Evolutionary conservation across 2,113 vertebrate species (phyloP).

Genomic region (Aegithalos caudatus): DNA sequence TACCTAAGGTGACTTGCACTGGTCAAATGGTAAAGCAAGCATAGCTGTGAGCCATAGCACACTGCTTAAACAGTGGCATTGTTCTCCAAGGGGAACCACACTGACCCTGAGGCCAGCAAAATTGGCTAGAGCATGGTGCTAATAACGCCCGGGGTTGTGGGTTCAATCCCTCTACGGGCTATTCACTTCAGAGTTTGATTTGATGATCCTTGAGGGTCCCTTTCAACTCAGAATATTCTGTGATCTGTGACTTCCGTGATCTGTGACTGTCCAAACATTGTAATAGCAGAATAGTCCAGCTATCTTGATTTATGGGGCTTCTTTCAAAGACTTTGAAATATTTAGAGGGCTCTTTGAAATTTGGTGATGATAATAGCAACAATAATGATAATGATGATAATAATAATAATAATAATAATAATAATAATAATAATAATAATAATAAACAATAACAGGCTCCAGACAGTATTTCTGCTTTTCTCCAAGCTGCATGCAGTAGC

Average conservation of each 20-base stretch:
- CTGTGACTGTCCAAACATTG: neutral
- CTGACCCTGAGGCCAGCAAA: neutral
- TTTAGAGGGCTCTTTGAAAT: neutral
- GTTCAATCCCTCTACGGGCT: neutral
- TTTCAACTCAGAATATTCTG: neutral
- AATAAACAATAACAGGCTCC: neutral
- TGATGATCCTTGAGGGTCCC: neutral
- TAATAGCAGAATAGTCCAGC: neutral
- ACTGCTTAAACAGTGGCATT: neutral
- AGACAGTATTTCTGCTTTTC: neutral
- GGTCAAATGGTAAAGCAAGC: neutral
- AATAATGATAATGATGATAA: no score
- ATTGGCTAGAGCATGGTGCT: neutral
- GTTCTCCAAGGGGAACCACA: neutral
- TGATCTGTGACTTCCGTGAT: neutral
- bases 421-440: neutral
- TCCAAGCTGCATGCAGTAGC: neutral
- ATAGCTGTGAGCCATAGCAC: neutral
- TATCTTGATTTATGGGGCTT: neutral
- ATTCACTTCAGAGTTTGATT: neutral
- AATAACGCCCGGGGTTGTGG: neutral
- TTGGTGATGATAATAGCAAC: rapidly evolving
- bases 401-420: no score
- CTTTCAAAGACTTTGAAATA: neutral
- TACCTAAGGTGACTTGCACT: neutral